A percentile compares a stretch with the other conserved stretches of the same genome.
These are phyloP conservation scores for Eristalinus sepulchralis DNA, from an alignment of 2,888 invertebrate genomes.

Conservation along the genomic window DNA sequence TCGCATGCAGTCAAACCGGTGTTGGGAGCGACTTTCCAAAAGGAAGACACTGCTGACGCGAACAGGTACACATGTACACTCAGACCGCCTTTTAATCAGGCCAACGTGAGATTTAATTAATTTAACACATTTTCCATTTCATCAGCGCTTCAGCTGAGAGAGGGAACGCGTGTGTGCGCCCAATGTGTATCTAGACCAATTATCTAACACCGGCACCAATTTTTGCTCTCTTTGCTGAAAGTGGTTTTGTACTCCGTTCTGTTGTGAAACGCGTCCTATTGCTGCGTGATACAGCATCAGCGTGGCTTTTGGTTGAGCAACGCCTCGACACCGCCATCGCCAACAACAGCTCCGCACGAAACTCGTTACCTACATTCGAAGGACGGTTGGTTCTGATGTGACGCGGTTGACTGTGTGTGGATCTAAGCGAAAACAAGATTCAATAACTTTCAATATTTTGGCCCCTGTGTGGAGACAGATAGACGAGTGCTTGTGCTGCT, in stretches of 20 bases:
- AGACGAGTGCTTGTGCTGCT: background rate
- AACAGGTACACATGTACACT: background rate
- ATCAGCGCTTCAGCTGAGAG: background rate
- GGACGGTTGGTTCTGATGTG: conserved; percentile 46
- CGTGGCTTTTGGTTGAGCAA: background rate
- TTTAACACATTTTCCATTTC: conserved; percentile 37
- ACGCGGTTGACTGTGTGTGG: conserved; percentile 10
- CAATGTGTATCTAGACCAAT: conserved; percentile 30
- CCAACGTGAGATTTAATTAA: conserved; percentile 28
- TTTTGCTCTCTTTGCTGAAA: background rate
- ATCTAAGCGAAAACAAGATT: conserved; percentile 1
- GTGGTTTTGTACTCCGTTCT: background rate
- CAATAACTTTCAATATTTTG: conserved; percentile 44
- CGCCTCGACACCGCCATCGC: background rate
- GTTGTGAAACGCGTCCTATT: background rate
- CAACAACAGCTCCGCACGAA: background rate
- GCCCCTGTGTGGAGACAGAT: background rate
- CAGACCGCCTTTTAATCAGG: conserved; percentile 8
- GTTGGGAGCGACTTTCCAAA: background rate
- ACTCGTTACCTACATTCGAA: conserved; percentile 51
- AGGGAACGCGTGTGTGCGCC: background rate
- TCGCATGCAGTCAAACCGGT: background rate
- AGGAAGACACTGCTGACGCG: background rate
- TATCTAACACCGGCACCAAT: conserved; percentile 27
- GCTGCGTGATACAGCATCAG: background rate